Conservation (phyloP, 2,113 vertebrate genomes). For the Antigone vipio region DNA sequence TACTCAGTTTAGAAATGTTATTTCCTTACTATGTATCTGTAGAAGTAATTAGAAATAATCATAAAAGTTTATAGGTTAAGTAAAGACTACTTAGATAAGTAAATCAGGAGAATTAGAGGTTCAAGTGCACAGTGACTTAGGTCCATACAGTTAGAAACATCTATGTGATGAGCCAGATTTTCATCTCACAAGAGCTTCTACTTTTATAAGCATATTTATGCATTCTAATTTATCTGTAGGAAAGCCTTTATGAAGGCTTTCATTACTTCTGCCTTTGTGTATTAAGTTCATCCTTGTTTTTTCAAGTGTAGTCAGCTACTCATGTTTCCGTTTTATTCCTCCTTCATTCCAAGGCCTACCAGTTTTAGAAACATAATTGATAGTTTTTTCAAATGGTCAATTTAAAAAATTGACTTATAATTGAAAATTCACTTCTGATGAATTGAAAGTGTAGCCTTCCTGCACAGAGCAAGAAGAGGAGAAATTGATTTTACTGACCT, state of each 20-base stretch:
- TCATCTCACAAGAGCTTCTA: not conserved
- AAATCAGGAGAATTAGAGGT: too few species aligned
- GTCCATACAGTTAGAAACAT: not conserved
- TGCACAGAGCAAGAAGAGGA: not conserved
- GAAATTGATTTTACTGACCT: not conserved
- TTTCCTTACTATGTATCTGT: not conserved
- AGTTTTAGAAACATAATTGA: not conserved
- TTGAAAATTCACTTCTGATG: not conserved
- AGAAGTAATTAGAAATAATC: not conserved
- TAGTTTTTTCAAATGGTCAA: not conserved
- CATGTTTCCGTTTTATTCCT: not conserved
- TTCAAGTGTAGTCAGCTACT: not conserved
- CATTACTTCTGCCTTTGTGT: not conserved
- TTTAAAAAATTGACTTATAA: not conserved
- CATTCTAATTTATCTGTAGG: not conserved
- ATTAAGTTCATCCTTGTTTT: not conserved
- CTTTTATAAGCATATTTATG: not conserved
- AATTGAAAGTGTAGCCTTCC: not conserved
- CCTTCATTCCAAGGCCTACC: not conserved
- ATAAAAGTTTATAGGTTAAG: not conserved
- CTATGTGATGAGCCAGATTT: not conserved
- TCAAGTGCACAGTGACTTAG: not conserved
- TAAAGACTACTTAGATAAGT: not conserved
- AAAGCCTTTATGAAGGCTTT: not conserved
- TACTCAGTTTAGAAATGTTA: not conserved